Evolutionary conservation across 2,888 invertebrate species (phyloP), one percentile per base, ranked within the genome.

Genomic region (Halictus quadricinctus): DNA sequence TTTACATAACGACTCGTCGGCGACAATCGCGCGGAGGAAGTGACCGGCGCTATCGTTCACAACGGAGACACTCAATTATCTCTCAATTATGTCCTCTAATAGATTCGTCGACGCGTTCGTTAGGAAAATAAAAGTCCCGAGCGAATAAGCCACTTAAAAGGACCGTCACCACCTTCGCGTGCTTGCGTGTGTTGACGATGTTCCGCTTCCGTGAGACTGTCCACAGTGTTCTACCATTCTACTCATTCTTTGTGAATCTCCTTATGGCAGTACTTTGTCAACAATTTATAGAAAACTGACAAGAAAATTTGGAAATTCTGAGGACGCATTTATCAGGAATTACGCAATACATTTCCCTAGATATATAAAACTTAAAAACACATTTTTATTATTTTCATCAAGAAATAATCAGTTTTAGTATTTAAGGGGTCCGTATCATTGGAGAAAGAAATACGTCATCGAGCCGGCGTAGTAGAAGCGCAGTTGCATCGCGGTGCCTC

Each of bases 1-100:
- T 83, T 83, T 80, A 46, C 76, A 46, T 69, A 85, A 85, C 43
- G 36, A 25, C 46, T 50, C 8, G 43, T 10, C 43, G n/a, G 29
- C 46, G 18, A 46, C 70, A 36, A 60, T 13, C 7, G 48, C 2
- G 21, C 41, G 21, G 43, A 46, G 29, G 50, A 54, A 75, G 60
- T 64, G 60, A 64, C 60, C 60, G 12, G 6, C 7, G 60, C 15
- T 64, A 15, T 29, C 25, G 10, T 21, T 64, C 60, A 5, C 60
- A 29, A 29, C 15, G 29, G 25, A 64, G 25, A 7, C 15, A 64
- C 29, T 15, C 25, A 13, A 29, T 64, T 64, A 25, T 13, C 13
- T 25, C 60, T 25, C 60, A 25, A 64, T 64, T 64, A 64, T 64
- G 25, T 25, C 60, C 15, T 29, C 13, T 25, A 64, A 64, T 64